phyloP scores from a whole-genome alignment of 2,797 vertebrate genomes.

The Gymnothorax reevesii region DNA sequence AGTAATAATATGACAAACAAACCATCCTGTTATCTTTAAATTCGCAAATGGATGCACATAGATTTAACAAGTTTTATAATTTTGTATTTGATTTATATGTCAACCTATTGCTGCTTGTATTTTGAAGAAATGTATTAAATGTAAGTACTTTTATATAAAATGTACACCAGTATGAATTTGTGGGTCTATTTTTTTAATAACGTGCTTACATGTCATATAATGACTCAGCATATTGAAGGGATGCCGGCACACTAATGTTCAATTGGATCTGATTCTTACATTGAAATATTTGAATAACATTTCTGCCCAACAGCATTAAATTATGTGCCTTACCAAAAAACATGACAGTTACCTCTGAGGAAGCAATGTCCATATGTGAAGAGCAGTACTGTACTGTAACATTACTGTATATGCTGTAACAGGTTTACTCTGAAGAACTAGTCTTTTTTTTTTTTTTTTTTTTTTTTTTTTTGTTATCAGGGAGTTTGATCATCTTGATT shows the following conservation, averaged over 20 bases:
- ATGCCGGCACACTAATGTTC: background rate
- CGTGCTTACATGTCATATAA: background rate
- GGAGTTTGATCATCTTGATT: too few relatives aligned
- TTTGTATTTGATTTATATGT: conserved; percentile 61
- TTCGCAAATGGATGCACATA: conserved; percentile 46
- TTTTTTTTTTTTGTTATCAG: background rate
- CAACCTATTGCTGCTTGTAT: conserved; percentile 50
- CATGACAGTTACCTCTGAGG: background rate
- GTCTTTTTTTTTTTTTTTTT: conserved; percentile 10
- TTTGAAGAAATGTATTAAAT: conserved; percentile 55
- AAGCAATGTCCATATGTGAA: background rate
- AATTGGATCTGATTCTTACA: background rate
- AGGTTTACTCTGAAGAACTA: too few relatives aligned
- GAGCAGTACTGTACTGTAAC: too few relatives aligned
- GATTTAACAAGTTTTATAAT: conserved; percentile 56
- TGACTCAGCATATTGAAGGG: background rate
- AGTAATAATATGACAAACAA: conserved; percentile 25
- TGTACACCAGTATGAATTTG: conserved; percentile 45
- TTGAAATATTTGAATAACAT: background rate
- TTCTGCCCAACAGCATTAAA: background rate
- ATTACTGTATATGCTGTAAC: too few relatives aligned
- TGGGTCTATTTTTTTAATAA: conserved; percentile 20
- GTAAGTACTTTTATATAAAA: conserved; percentile 57
- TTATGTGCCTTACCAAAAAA: background rate
- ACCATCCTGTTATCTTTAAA: conserved; percentile 35